Percentiles rank a stretch among this genome's conserved stretches.
Evolutionary conservation across 2,888 invertebrate genomes (phyloP).

Genomic region (Andrena bucephala): DNA sequence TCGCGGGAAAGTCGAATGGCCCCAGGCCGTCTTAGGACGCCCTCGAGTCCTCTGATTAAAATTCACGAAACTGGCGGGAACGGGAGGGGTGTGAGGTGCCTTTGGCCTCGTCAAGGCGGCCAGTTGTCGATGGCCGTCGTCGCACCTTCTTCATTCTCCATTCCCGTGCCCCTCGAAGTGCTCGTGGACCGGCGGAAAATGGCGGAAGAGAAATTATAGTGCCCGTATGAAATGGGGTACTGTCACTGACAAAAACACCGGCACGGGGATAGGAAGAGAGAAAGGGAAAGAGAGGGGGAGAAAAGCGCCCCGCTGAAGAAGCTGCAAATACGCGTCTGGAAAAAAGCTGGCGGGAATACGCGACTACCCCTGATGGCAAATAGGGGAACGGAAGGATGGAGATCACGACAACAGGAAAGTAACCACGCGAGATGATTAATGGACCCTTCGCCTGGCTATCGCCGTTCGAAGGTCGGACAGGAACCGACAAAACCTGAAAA

Average conservation of each 20-base stretch:
- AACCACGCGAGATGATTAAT: conserved; percentile 79
- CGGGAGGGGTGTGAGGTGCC: conserved; percentile 18
- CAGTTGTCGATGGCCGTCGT: conserved; percentile 7
- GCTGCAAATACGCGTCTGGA: conserved; percentile 4
- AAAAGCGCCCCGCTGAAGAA: conserved; percentile 14
- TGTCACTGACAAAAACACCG: neutral
- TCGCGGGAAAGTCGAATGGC: conserved; percentile 59
- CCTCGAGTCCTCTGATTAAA: conserved; percentile 79
- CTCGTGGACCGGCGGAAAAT: conserved; percentile 14
- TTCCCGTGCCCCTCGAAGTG: conserved; percentile 10
- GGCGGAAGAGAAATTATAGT: conserved; percentile 44
- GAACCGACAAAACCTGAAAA: conserved; percentile 18
- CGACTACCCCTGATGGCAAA: conserved; percentile 32
- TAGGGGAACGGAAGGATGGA: conserved; percentile 50
- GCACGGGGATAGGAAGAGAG: neutral
- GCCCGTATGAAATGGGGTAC: conserved; percentile 28
- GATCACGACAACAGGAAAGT: conserved; percentile 76
- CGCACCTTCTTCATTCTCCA: conserved; percentile 8
- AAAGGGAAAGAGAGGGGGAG: neutral
- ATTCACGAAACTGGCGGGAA: conserved; percentile 67
- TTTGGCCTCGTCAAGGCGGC: conserved; percentile 42
- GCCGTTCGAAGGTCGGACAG: conserved; percentile 19
- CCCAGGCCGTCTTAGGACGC: conserved; percentile 49
- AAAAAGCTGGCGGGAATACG: conserved; percentile 13
- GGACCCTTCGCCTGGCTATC: conserved; percentile 61